Base-by-base conservation (phyloP, 1,140 invertebrate genomes). In the Nasonia longicornis region DNA sequence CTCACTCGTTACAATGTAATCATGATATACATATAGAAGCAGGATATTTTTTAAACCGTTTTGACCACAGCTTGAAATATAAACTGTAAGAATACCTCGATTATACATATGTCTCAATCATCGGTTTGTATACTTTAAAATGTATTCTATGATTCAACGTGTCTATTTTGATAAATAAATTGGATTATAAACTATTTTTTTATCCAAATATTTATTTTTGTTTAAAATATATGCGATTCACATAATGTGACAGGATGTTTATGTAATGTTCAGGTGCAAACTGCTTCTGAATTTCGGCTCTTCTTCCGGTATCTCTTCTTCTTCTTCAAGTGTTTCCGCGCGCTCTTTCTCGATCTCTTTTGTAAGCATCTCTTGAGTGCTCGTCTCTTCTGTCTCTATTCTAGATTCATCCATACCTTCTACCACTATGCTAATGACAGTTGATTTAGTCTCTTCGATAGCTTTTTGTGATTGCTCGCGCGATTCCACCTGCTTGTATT, bases 141-240 rank as follows among this genome's bases (percentile, higher is more conserved):
- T 52, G 42, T 52, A 77, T 31, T 70, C 20, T 42, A 22, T 69
- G 20, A 48, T 12, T 48, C 69, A 20, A 58, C n/a, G 52, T 58
- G 29, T 63, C 42, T 72, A 52, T 72, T 72, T 79, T 79, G 22
- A 22, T 63, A 79, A 79, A 79, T 72, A 58, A 72, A 71, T 58
- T 58, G 14, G 42, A 14, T 42, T 22, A 77, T 14, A 74, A 74
- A 20, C 29, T 26, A 31, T 74, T 58, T 16, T 16, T 26, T 29
- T 58, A 7, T 52, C 12, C 8, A 11, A 67, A 4, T 77, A 42
- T 66, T 16, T 45, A 67, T 12, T 77, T 76, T 38, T n/a, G 20
- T n/a, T n/a, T 16, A 58, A 58, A 63, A 16, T 16, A 20, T 67
- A 67, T 42, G 38, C 38, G 38, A 11, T 42, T 42, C 10, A 8